A percentile compares a stretch with the other conserved stretches of the same genome.
These are phyloP conservation scores for Cotesia vestalis DNA, from an alignment of 1,140 invertebrate genomes.

Conservation along the genomic window DNA sequence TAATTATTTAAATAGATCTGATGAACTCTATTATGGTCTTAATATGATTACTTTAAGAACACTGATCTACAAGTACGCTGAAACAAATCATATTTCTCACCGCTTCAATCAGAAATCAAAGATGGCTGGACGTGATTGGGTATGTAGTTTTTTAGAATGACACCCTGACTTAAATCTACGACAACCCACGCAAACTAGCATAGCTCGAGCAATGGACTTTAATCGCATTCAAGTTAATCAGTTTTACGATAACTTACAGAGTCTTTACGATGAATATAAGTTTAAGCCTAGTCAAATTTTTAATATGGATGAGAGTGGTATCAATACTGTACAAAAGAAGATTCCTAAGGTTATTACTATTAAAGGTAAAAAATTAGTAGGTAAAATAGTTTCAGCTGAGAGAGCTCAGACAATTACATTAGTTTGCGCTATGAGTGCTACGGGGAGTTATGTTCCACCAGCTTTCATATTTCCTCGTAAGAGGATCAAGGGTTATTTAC, in stretches of 20 bases:
- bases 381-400: slow-evolving; percentile 57
- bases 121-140: slow-evolving; percentile 45
- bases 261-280: slow-evolving; percentile 45
- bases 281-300: slow-evolving; percentile 52
- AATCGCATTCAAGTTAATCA: slow-evolving; percentile 46
- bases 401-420: slow-evolving; percentile 60
- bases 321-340: slow-evolving; percentile 61
- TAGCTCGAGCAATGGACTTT: slow-evolving; percentile 49
- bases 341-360: slow-evolving; percentile 55
- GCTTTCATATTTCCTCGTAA: slow-evolving; percentile 33
- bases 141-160: slow-evolving; percentile 41
- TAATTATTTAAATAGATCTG: slow-evolving; percentile 41
- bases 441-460: slow-evolving; percentile 44
- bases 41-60: slow-evolving; percentile 37
- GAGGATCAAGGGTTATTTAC: slow-evolving; percentile 42
- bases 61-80: slow-evolving; percentile 50
- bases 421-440: slow-evolving; percentile 52
- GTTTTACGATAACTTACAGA: slow-evolving; percentile 53
- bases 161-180: slow-evolving; percentile 42
- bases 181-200: slow-evolving; percentile 49
- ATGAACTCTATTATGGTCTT: slow-evolving; percentile 47
- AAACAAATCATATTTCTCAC: slow-evolving; percentile 23
- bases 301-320: slow-evolving; percentile 61
- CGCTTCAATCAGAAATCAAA: slow-evolving; percentile 33
- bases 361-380: slow-evolving; percentile 61